Base-by-base conservation (phyloP, 1,140 invertebrate species). In the Bombus affinis region DNA sequence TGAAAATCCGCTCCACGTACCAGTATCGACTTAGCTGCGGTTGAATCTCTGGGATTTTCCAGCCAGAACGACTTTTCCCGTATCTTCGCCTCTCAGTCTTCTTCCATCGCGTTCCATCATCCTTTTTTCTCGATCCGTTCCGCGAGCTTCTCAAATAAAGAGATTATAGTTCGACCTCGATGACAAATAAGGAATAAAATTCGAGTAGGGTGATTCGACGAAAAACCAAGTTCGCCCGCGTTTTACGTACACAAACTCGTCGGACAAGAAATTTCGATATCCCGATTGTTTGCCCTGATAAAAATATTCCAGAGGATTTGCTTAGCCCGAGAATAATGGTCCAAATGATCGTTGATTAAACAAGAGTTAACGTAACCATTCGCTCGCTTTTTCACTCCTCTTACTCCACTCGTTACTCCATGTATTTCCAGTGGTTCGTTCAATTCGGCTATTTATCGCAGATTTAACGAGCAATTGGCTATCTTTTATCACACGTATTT, bases 1-100 rank as follows among this genome's bases (percentile, higher is more conserved):
- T 32, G 80, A 83, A 81, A 86, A 86, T 86, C 85, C 85, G 53
- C 62, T 44, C 22, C 32, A 18, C 62, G 37, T 81, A 44, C 65
- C 39, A n/a, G 39, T 39, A 44, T 37, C 66, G 37, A 83, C 72
- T 72, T 83, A 62, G 74, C n/a, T 44, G 68, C 44, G 4, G 32
- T 66, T 59, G 22, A 62, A 86, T n/a, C 84, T n/a, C 3, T 6
- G 13, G 62, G 47, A 83, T 86, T 86, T 86, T 62, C 47, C 72
- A 59, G 47, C n/a, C 22, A 62, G n/a, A 57, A 44, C 37, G 47
- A 82, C 79, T 53, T 81, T 79, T 10, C 10, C 22, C 77, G 68
- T 81, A 53, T 81, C 44, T 71, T 68, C 18, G 35, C 66, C 35
- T 37, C 59, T 35, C 39, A 5, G 47, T 13, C 37, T 68, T 25